Evolutionary conservation across 1,140 invertebrate species (phyloP), one percentile per base, ranked within the genome.

Genomic region (Drosophila prosaltans): DNA sequence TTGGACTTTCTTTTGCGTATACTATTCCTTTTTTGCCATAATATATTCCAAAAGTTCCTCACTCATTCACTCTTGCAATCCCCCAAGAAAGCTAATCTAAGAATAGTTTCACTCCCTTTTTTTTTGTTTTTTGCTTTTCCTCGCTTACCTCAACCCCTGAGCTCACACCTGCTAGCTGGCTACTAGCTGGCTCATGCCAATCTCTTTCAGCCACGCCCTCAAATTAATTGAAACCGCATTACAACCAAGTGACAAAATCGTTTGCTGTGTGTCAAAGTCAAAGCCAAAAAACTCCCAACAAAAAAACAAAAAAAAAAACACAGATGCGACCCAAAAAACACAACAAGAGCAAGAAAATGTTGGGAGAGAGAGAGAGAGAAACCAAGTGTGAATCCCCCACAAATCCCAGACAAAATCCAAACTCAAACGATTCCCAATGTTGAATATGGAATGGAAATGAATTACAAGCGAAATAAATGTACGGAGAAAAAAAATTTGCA

Each of bases 361-460:
- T 30, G 2, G 32, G 32, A 30, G 4, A 30, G 2, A 2, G 28
- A 30, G 28, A 30, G 32, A 36, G 32, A 3, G 63, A 45, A 58
- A 65, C 51, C 72, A 68, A 62, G 62, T 63, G 70, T 51, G 45
- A 51, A 88, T 83, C 80, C 76, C 73, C 70, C 70, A 74, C 80
- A 88, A 88, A 88, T 89, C 80, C 84, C 71, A 77, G 76, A 88
- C 72, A 68, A 78, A 80, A 60, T 83, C 60, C 71, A 67, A 55
- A 54, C 66, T 30, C 58, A 66, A 76, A 70, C 69, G 74, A 58
- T 51, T 81, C 78, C 89, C 80, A 51, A 51, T 51, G 45, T 51
- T 89, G 89, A 88, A 88, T 88, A 88, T 88, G 84, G 21, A 89
- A 86, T 86, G 83, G 83, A 88, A 88, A 88, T 88, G 84, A 89